Percentiles rank a stretch among this genome's conserved stretches.
These are phyloP conservation scores for Callimorpha dominula DNA, from an alignment of 2,888 invertebrate genomes.

Conservation along the genomic window DNA sequence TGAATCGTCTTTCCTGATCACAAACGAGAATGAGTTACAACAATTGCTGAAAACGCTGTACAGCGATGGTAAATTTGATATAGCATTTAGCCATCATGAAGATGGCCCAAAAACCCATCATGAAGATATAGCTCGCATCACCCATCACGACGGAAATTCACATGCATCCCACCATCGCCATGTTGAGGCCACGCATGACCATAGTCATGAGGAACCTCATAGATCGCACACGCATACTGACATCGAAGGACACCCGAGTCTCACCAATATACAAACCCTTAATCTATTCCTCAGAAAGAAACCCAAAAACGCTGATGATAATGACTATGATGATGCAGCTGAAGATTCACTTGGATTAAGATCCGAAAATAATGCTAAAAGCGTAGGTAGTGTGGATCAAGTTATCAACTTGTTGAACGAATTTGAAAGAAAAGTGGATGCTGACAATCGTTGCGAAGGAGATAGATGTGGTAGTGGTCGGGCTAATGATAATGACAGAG, in stretches of 20 bases:
- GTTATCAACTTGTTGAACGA: constrained; percentile 18
- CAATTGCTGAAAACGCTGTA: constrained; percentile 23
- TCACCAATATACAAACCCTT: constrained; percentile 24
- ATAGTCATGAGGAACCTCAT: not conserved
- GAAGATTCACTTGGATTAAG: not conserved
- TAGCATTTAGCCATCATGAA: constrained; percentile 27
- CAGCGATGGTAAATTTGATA: constrained; percentile 28
- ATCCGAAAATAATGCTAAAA: constrained; percentile 3
- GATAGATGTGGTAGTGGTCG: constrained; percentile 14
- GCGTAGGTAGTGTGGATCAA: not conserved
- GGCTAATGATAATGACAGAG: not conserved
- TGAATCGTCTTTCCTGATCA: not conserved
- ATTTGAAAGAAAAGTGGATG: constrained; percentile 9
- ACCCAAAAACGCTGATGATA: not conserved
- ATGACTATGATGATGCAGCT: not conserved
- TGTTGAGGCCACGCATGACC: not conserved
- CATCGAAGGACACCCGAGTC: constrained; percentile 8
- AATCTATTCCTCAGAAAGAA: constrained; percentile 23
- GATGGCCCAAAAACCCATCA: constrained; percentile 26
- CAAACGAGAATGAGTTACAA: constrained; percentile 27
- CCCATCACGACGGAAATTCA: constrained; percentile 4
- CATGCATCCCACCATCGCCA: not conserved
- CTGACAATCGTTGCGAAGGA: constrained; percentile 11
- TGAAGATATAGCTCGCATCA: constrained; percentile 26
- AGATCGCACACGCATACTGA: not conserved